Evolutionary conservation across 2,888 invertebrate genomes (phyloP), one percentile per base, ranked within the genome.

Genomic region (Meandrusa payeni): DNA sequence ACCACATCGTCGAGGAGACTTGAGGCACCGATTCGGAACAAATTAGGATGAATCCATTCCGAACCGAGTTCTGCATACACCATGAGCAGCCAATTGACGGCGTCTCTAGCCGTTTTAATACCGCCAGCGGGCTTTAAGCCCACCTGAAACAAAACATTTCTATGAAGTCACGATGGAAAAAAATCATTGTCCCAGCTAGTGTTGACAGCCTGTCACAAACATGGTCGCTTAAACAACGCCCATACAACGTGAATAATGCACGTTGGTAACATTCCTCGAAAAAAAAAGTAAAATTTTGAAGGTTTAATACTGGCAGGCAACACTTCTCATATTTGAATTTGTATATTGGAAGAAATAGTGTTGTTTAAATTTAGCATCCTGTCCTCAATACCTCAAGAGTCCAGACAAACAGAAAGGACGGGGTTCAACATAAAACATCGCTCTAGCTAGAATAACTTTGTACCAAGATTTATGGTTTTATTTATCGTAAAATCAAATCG

Each of bases 91-190:
- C 97, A 99, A 46, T 92, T 89, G 17, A 98, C 88, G 0, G 97
- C 95, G 70, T 99, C 97, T 31, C 90, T 89, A 0, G 93, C 90
- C 0, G 95, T 95, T 51, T 94, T 91, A 29, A 99, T 95, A 4
- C 99, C 99, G 7, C 99, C 99, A 10, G 99, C 99, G 10, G 99
- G 98, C 81, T 99, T 99, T 44, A 99, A 90, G 1, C 99, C 99
- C 15, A 15, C 15, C 15, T 2, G n/a, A n/a, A 11, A 15, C 9
- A 17, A 4, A 23, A 10, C 1, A 34, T 6, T n/a, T n/a, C n/a
- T n/a, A n/a, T n/a, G n/a, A n/a, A n/a, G n/a, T n/a, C n/a, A n/a
- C n/a, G n/a, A n/a, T n/a, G n/a, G 4, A 10, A 17, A n/a, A 11
- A 15, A 19, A 10, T 20, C 9, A 38, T 43, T 38, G 32, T 27